These are phyloP conservation scores for Hirtodrosophila confusa DNA, from an alignment of 2,888 invertebrate genomes.

Conservation along the genomic window DNA sequence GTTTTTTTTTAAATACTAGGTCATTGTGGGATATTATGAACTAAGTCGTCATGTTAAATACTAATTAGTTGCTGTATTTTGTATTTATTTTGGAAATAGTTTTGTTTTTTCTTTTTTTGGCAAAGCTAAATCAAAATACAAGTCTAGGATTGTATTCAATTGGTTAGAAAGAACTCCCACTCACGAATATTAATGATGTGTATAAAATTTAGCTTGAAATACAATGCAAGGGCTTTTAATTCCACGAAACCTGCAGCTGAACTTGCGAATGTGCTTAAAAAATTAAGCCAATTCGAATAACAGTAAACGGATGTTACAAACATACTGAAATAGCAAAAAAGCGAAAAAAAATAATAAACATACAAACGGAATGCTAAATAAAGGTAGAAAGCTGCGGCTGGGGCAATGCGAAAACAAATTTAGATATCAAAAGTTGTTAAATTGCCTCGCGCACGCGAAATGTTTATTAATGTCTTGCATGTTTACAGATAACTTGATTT, in stretches of 20 bases:
- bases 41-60: too few species aligned
- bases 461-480: constrained; percentile 82
- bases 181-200: background rate
- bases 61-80: too few species aligned
- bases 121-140: too few species aligned
- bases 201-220: background rate
- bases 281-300: constrained; percentile 26
- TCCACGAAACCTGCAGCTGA: constrained; percentile 29
- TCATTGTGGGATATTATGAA: too few species aligned
- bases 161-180: background rate
- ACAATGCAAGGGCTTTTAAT: constrained; percentile 13
- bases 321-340: constrained; percentile 19
- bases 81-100: too few species aligned
- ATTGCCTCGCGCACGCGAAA: constrained; percentile 83
- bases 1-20: too few species aligned
- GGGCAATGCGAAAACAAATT: constrained; percentile 73
- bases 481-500: constrained; percentile 82
- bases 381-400: constrained; percentile 25
- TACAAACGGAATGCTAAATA: constrained; percentile 35
- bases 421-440: constrained; percentile 83
- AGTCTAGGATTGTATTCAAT: background rate
- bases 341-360: constrained; percentile 7
- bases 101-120: too few species aligned
- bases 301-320: constrained; percentile 50
- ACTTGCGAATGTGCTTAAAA: constrained; percentile 29